Evolutionary conservation across 2,888 invertebrate genomes (phyloP), one percentile per base, ranked within the genome.

Genomic region (Meghimatium bilineatum): DNA sequence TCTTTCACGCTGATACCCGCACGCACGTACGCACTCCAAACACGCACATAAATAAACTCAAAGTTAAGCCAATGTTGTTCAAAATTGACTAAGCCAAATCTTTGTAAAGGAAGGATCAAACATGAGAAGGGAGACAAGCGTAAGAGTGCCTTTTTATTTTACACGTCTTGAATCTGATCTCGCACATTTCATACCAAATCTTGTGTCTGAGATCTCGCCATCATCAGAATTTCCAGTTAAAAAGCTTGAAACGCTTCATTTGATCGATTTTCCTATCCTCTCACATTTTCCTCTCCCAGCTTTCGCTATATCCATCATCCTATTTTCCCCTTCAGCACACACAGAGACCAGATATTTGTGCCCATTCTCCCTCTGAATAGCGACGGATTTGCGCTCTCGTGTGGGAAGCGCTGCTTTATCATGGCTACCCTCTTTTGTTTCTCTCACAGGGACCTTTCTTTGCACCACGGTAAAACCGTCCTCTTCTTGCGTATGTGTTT

Each of bases 191-290:
- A 63, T 63, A 63, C 60, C 17, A 77, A 77, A 77, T 77, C 63
- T n/a, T 77, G 77, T 14, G 60, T 77, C 34, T 38, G 38, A 60
- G 38, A 77, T 77, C 38, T 36, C 60, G 10, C 10, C 36, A 77
- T 77, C 77, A 77, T 77, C 60, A 34, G 1, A 77, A 14, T 63
- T 77, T 38, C n/a, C 60, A 60, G 60, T 63, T n/a, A 49, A 77
- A 76, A 60, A 60, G 36, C 77, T 36, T 3, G 14, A 63, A 60
- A 60, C 60, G 60, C 60, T 60, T 77, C 77, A n/a, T 1, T 63
- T 77, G 36, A 77, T 77, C 77, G 77, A 77, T 77, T 77, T 77
- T 63, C 36, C 63, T 63, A 12, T 63, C 63, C 36, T 63, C 20
- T 2, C 44, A 26, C 44, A 67, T 67, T n/a, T 49, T 29, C 26